Percentiles rank a stretch among this genome's conserved stretches.
These are phyloP conservation scores for Drosophila peninsularis DNA, from an alignment of 2,888 invertebrate species.

Conservation along the genomic window DNA sequence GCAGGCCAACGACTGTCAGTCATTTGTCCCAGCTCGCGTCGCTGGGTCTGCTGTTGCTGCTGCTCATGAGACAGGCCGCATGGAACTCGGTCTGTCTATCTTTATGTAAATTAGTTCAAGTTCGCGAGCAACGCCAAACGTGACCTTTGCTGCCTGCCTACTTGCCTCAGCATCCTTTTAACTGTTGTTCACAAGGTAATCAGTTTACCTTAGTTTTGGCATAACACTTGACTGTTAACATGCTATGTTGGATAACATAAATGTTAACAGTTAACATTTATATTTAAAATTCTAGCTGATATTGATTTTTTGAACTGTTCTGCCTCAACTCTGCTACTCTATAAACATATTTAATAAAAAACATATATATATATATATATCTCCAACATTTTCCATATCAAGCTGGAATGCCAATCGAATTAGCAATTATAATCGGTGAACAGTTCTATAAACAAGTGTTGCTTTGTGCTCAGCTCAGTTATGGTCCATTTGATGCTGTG, in stretches of 20 bases:
- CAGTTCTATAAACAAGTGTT: neutral
- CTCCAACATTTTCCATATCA: neutral
- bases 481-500: constrained; percentile 5
- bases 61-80: constrained; percentile 25
- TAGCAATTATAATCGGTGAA: neutral
- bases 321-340: neutral
- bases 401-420: constrained; percentile 5
- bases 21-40: constrained; percentile 74
- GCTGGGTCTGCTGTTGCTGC: constrained; percentile 37
- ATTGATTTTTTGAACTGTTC: neutral
- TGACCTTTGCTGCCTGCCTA: constrained; percentile 43
- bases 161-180: neutral
- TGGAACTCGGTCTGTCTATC: constrained; percentile 30
- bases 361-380: neutral
- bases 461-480: neutral
- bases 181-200: constrained; percentile 30
- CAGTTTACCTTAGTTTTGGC: constrained; percentile 26
- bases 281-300: too few species aligned
- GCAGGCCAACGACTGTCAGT: constrained; percentile 65
- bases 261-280: neutral
- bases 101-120: constrained; percentile 80
- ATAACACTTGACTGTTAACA: neutral
- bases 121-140: constrained; percentile 48
- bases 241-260: neutral
- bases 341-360: neutral